Evolutionary conservation across 2,797 vertebrate genomes (phyloP).

Genomic region (Channallabes apus): DNA sequence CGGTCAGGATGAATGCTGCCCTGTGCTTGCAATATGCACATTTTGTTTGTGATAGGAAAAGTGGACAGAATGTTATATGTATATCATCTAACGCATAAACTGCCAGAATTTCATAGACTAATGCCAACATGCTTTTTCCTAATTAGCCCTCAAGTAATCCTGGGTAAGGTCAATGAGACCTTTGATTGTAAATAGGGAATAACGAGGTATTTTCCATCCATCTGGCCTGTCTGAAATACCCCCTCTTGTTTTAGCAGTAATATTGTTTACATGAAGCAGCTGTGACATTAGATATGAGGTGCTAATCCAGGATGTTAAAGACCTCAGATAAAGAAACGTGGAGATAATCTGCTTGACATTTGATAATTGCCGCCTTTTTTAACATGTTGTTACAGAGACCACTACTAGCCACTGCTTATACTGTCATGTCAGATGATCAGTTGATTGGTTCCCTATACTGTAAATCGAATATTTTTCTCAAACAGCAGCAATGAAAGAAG

Average conservation of each 20-base stretch:
- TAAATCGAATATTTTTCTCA: not conserved
- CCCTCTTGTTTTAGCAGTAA: constrained; percentile 39
- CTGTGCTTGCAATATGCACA: not conserved
- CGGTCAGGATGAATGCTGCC: not conserved
- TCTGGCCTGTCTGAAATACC: constrained; percentile 48
- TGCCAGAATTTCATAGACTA: constrained; percentile 24
- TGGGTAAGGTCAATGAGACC: constrained; percentile 41
- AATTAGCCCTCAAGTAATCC: constrained; percentile 39
- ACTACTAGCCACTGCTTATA: not conserved
- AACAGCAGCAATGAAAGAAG: not conserved
- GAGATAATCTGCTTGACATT: not conserved
- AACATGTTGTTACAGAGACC: not conserved
- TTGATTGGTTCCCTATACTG: not conserved
- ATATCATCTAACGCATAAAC: not conserved
- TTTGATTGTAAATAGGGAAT: constrained; percentile 33
- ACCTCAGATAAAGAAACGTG: constrained; percentile 16
- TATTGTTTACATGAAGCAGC: constrained; percentile 40
- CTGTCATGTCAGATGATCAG: not conserved
- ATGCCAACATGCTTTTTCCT: constrained; percentile 24
- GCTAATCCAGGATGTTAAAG: constrained; percentile 41
- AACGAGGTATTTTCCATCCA: constrained; percentile 52
- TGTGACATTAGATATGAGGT: constrained; percentile 48
- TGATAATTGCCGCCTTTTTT: not conserved
- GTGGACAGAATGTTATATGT: not conserved
- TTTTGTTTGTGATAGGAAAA: not conserved